Percentiles rank a stretch among this genome's conserved stretches.
phyloP scores from a whole-genome alignment of 37 sponge, comb jelly and placozoan genomes.

The Crambe crambe region DNA sequence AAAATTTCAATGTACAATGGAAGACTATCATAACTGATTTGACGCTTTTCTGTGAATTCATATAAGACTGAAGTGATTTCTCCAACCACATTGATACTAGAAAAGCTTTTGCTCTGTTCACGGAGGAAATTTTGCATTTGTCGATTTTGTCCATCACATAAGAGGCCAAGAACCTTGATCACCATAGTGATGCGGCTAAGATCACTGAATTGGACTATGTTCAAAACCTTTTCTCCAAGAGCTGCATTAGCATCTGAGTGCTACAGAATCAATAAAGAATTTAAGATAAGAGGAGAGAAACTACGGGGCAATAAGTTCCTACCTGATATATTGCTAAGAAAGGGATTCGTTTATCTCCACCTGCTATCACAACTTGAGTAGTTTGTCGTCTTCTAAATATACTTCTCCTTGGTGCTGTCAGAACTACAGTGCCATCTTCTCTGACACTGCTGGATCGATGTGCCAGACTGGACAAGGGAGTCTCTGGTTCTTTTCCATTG shows the following conservation, averaged over 20 bases:
- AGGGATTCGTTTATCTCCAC: neutral
- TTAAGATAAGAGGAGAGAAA: no score
- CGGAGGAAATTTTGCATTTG: conserved; percentile 70
- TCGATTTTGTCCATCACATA: conserved; percentile 81
- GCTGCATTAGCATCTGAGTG: neutral
- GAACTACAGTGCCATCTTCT: neutral
- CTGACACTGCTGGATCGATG: neutral
- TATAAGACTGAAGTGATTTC: conserved; percentile 54
- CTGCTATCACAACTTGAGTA: neutral
- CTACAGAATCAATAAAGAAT: neutral
- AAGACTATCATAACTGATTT: conserved; percentile 59
- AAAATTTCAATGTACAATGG: conserved; percentile 60
- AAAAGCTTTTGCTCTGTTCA: conserved; percentile 67
- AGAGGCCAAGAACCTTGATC: conserved; percentile 62
- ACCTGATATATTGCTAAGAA: neutral
- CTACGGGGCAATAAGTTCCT: no score
- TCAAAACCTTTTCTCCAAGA: neutral
- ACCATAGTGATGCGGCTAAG: conserved; percentile 41
- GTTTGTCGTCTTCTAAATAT: neutral
- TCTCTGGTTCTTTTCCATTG: no score
- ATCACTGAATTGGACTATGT: conserved; percentile 13
- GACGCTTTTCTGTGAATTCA: conserved; percentile 49
- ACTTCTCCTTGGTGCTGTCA: neutral
- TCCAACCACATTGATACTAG: conserved; percentile 66
- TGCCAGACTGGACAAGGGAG: no score